Percentiles rank a stretch among this genome's conserved stretches.
These are phyloP conservation scores for Apaloderma vittatum DNA, from an alignment of 2,113 vertebrate genomes.

Conservation along the genomic window DNA sequence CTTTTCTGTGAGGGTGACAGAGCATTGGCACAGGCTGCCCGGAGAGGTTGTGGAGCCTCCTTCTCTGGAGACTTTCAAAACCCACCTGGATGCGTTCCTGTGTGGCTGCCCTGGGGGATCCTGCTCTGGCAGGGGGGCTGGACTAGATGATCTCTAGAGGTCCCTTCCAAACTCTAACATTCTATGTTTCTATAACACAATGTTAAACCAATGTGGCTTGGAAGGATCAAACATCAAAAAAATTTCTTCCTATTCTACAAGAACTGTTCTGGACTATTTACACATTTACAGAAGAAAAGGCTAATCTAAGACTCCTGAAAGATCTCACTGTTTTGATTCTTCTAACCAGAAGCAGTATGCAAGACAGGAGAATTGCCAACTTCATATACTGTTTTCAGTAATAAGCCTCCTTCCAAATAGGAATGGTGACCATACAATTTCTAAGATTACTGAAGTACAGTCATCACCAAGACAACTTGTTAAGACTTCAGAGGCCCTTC, in stretches of 20 bases:
- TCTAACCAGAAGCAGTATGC: background rate
- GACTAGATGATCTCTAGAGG: too few relatives aligned
- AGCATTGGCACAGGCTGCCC: too few relatives aligned
- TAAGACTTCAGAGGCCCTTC: background rate
- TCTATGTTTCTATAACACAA: too few relatives aligned
- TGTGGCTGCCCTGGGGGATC: too few relatives aligned
- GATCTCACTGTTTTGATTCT: background rate
- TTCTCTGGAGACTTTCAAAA: too few relatives aligned
- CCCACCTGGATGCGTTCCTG: too few relatives aligned
- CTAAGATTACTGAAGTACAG: background rate
- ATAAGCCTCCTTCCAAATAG: background rate
- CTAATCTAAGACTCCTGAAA: background rate
- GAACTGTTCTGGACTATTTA: background rate
- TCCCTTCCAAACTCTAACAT: too few relatives aligned
- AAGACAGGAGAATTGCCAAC: background rate
- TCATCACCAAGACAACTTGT: background rate
- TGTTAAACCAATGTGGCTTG: background rate
- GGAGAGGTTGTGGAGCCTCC: too few relatives aligned
- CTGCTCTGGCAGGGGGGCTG: too few relatives aligned
- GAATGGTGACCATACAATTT: background rate
- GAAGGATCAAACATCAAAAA: background rate
- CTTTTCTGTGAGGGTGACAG: too few relatives aligned
- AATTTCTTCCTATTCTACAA: background rate
- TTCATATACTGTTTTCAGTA: background rate
- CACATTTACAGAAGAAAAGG: background rate